Evolutionary conservation across 1,140 invertebrate genomes (phyloP).

Genomic region (Bombus superbus): DNA sequence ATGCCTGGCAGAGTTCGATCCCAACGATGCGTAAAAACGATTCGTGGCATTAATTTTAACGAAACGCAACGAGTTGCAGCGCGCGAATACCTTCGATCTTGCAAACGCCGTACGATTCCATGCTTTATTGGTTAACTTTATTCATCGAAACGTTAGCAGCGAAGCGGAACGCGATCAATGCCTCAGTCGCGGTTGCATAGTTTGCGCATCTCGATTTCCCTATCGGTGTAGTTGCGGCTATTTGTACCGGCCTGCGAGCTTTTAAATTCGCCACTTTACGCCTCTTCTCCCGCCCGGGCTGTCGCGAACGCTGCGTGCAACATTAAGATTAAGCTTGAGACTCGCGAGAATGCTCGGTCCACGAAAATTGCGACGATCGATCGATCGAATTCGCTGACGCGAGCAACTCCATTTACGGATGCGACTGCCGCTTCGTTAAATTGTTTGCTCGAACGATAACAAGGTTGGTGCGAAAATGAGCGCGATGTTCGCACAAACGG

Average conservation of each 20-base stretch:
- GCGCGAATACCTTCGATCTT: conserved; percentile 37
- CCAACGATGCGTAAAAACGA: conserved; percentile 1
- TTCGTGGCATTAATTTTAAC: conserved; percentile 61
- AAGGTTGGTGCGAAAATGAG: too few species aligned
- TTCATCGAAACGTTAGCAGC: conserved; percentile 62
- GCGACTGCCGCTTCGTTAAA: too few species aligned
- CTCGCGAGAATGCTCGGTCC: too few species aligned
- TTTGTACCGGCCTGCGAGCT: conserved; percentile 21
- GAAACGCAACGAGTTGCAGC: conserved; percentile 52
- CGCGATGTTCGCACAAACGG: too few species aligned
- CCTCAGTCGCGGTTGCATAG: conserved; percentile 58
- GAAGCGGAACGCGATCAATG: conserved; percentile 53
- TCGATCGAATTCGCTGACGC: too few species aligned
- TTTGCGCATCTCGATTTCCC: conserved; percentile 59
- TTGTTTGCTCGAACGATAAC: too few species aligned
- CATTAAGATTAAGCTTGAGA: too few species aligned
- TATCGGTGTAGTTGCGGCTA: conserved; percentile 40
- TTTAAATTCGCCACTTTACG: too few species aligned
- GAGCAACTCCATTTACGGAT: too few species aligned
- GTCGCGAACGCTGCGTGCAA: too few species aligned
- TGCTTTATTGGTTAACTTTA: conserved; percentile 71
- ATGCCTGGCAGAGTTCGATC: neutral
- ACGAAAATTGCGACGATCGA: too few species aligned
- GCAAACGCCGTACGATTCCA: conserved; percentile 46
- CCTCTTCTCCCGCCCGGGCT: too few species aligned